Evolutionary conservation across 2,888 invertebrate species (phyloP).

Genomic region (Cephus nigrinus): DNA sequence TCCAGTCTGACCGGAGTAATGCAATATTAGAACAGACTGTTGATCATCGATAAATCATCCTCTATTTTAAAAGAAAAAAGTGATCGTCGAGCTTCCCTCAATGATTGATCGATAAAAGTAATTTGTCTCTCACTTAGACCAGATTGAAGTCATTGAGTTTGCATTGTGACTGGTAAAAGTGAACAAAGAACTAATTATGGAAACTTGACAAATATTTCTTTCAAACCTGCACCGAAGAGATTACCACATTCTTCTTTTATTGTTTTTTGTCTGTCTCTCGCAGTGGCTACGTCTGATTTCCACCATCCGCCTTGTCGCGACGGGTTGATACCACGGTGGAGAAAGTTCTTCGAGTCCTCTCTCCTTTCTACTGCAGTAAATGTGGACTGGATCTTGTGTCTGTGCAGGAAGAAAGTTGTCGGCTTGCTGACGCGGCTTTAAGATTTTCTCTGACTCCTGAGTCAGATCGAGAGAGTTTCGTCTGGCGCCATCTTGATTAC

Average conservation of each 20-base stretch:
- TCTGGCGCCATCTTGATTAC: not conserved
- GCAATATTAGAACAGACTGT: not conserved
- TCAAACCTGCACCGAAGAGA: not conserved
- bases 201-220: not conserved
- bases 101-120: not conserved
- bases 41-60: not conserved
- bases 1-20: not conserved
- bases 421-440: conserved; percentile 17
- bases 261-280: not conserved
- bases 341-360: conserved; percentile 45
- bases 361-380: conserved; percentile 28
- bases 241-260: not conserved
- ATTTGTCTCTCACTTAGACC: not conserved
- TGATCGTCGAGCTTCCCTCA: not conserved
- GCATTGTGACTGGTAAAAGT: not conserved
- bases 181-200: not conserved
- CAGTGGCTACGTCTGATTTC: not conserved
- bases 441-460: not conserved
- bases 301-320: not conserved
- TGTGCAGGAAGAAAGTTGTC: conserved; percentile 39
- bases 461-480: not conserved
- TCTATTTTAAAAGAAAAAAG: not conserved
- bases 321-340: conserved; percentile 32
- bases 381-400: conserved; percentile 15
- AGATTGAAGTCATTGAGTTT: not conserved